phyloP scores from a whole-genome alignment of 2,888 invertebrate genomes.

The Erebia aethiops region DNA sequence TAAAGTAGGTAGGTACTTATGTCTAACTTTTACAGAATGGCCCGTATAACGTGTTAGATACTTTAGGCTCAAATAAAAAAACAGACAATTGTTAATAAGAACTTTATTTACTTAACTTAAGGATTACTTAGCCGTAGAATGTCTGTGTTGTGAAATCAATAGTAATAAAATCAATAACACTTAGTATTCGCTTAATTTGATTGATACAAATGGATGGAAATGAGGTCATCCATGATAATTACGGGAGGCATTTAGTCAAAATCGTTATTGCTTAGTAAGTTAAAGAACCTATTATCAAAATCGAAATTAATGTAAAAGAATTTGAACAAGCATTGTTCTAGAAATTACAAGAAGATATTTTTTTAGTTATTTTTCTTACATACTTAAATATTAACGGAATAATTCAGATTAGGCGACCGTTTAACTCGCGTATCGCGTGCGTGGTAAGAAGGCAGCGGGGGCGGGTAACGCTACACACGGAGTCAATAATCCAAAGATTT shows the following conservation, averaged over 20 bases:
- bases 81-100: background rate
- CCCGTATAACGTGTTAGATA: background rate
- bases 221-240: background rate
- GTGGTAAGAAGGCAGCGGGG: too few relatives aligned
- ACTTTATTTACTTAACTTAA: background rate
- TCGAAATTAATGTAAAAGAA: too few relatives aligned
- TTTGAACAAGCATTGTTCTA: too few relatives aligned
- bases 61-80: background rate
- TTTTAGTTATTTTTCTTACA: too few relatives aligned
- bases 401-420: too few relatives aligned
- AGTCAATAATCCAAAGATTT: too few relatives aligned
- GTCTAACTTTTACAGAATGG: too few relatives aligned
- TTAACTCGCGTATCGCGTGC: too few relatives aligned
- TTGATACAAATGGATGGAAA: constrained; percentile 17
- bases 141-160: constrained; percentile 10
- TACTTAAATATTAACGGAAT: too few relatives aligned
- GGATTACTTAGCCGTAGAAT: background rate
- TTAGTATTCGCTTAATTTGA: constrained; percentile 12
- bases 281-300: background rate
- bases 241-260: background rate
- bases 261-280: background rate
- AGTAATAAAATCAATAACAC: constrained; percentile 11
- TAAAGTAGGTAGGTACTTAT: too few relatives aligned
- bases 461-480: too few relatives aligned
- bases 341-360: too few relatives aligned